These are phyloP conservation scores for Pterocles orientalis DNA, from an alignment of 2,113 vertebrate species.

Conservation along the genomic window DNA sequence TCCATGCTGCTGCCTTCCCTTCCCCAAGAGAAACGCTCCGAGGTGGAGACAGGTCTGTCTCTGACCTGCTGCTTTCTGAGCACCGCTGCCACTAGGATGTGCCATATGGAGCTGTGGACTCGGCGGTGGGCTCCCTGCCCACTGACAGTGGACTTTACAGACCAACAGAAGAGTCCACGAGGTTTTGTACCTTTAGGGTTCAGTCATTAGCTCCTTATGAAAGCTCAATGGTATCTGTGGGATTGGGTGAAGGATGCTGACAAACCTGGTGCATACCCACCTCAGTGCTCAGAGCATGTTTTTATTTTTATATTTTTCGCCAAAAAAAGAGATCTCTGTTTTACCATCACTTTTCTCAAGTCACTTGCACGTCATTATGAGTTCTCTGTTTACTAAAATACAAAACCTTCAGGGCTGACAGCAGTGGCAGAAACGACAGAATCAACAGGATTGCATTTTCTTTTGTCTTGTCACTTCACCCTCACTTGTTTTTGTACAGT, in stretches of 20 bases:
- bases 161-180: neutral
- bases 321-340: neutral
- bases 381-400: conserved; percentile 11
- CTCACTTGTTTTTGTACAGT: neutral
- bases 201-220: neutral
- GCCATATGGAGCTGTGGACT: neutral
- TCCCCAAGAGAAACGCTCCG: neutral
- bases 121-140: neutral
- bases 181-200: neutral
- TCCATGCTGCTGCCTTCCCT: neutral
- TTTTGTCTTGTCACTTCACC: conserved; percentile 4
- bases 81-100: accelerated
- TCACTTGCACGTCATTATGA: neutral
- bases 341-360: neutral
- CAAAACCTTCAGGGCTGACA: conserved; percentile 27
- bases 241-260: neutral
- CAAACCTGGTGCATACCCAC: neutral
- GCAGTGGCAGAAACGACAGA: neutral
- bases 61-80: neutral
- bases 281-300: neutral
- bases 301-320: neutral
- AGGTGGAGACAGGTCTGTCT: neutral
- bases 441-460: neutral
- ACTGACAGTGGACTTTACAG: neutral
- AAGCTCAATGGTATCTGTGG: neutral